phyloP scores from a whole-genome alignment of 1,140 invertebrate species.

The Diprion similis region DNA sequence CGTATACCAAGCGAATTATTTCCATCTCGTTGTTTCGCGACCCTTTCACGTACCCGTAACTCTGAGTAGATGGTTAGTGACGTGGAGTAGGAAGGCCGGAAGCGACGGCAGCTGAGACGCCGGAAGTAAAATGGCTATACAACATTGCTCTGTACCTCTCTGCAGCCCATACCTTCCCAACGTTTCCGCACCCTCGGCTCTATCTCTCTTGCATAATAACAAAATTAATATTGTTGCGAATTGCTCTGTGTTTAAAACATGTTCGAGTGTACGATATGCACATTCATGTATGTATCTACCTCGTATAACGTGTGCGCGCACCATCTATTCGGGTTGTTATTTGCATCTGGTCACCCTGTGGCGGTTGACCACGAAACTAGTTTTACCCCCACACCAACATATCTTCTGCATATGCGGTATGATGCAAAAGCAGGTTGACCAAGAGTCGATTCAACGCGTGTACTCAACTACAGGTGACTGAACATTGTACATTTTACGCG shows the following conservation, averaged over 20 bases:
- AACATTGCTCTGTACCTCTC: conserved; percentile 12
- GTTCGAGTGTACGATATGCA: neutral
- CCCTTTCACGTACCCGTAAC: conserved; percentile 1
- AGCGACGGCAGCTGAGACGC: conserved; percentile 41
- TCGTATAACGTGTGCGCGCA: neutral
- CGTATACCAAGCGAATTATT: conserved; percentile 28
- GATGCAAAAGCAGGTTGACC: too few species aligned
- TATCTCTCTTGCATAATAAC: neutral
- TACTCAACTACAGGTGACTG: too few species aligned
- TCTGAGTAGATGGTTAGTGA: neutral
- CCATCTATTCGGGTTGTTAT: neutral
- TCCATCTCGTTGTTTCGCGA: conserved; percentile 25
- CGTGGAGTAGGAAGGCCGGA: conserved; percentile 25
- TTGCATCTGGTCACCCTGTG: neutral
- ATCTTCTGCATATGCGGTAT: too few species aligned
- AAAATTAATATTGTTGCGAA: neutral
- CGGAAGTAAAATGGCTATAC: conserved; percentile 37
- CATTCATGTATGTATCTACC: too few species aligned
- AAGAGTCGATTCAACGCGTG: too few species aligned
- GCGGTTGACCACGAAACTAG: neutral
- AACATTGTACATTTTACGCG: too few species aligned
- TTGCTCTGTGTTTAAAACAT: neutral
- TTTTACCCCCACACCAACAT: neutral
- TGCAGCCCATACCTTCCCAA: neutral
- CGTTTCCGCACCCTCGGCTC: neutral